A percentile compares a stretch with the other conserved stretches of the same genome.
phyloP scores from a whole-genome alignment of 92 coral and sea anemone species.

The Siderastrea siderea region DNA sequence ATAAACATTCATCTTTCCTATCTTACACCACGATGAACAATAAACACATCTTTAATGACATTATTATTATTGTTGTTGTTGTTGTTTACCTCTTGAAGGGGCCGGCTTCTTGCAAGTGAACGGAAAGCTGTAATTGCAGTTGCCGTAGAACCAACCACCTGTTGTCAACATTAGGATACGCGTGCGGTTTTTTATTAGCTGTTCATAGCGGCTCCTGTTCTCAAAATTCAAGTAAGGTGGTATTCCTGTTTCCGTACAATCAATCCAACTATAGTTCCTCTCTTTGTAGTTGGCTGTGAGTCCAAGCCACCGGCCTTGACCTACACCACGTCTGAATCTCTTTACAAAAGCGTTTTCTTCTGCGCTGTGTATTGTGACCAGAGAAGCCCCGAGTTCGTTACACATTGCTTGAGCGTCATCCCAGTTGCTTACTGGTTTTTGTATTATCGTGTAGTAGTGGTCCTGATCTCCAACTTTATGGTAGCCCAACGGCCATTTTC shows the following conservation, averaged over 20 bases:
- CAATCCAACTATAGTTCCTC: background rate
- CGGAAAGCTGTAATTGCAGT: background rate
- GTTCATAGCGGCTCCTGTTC: background rate
- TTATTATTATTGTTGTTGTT: no score
- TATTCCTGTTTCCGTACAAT: background rate
- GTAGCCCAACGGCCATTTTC: conserved; percentile 2
- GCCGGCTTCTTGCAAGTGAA: background rate
- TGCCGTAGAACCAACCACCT: background rate
- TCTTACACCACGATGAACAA: no score
- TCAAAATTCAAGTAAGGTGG: conserved; percentile 1
- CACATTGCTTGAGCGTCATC: conserved; percentile 8
- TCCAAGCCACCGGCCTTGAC: conserved; percentile 15
- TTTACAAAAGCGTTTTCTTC: background rate
- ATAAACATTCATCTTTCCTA: no score
- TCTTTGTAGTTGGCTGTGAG: conserved; percentile 3
- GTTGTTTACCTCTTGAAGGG: background rate
- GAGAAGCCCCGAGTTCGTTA: background rate
- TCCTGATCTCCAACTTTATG: conserved; percentile 5
- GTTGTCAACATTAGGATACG: background rate
- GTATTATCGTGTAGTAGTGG: background rate
- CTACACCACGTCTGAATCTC: background rate
- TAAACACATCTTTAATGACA: no score
- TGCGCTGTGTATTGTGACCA: background rate
- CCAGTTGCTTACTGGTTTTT: background rate
- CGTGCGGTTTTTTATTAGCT: background rate